These are phyloP conservation scores for Falco peregrinus DNA, from an alignment of 2,797 vertebrate species.

Conservation along the genomic window DNA sequence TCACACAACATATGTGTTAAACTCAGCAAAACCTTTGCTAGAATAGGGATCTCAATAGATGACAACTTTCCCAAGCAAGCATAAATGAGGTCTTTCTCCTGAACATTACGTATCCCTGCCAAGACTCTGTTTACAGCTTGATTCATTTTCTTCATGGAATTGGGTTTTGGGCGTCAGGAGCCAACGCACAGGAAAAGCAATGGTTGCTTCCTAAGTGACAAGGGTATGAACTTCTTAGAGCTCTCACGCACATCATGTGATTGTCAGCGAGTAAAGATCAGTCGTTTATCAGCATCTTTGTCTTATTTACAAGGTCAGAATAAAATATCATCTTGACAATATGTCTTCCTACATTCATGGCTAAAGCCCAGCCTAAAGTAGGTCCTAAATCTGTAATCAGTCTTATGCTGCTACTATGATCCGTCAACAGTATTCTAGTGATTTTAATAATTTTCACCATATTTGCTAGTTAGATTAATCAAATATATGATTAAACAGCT, in stretches of 20 bases:
- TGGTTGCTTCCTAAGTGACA: neutral
- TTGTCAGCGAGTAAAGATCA: neutral
- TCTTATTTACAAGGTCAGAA: neutral
- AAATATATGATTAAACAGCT: neutral
- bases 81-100: neutral
- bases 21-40: neutral
- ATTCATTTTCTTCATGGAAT: neutral
- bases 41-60: neutral
- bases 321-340: neutral
- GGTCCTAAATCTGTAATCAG: neutral
- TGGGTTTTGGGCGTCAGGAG: neutral
- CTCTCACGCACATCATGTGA: neutral
- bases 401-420: neutral
- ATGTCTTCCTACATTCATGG: neutral
- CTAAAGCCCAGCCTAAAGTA: neutral
- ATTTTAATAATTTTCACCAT: neutral
- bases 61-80: neutral
- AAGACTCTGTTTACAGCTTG: neutral
- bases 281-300: neutral
- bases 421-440: neutral
- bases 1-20: neutral
- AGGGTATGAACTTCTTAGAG: neutral
- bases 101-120: neutral
- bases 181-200: neutral
- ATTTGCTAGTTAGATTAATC: neutral